These are phyloP conservation scores for Labrus mixtus DNA, from an alignment of 2,113 vertebrate genomes.

Conservation along the genomic window DNA sequence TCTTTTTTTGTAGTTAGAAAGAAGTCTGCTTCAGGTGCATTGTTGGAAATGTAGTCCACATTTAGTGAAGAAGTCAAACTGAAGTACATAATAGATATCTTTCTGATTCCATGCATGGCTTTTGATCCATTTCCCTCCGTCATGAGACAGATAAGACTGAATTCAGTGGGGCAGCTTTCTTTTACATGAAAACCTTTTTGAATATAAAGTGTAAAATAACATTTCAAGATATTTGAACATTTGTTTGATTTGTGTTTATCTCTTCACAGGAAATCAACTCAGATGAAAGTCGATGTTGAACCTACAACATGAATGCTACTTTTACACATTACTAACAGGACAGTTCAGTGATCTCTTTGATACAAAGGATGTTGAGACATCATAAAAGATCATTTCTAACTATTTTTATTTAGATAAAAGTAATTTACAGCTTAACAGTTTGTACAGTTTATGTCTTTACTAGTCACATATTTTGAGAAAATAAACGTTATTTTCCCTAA, in stretches of 20 bases:
- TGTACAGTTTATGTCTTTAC: not conserved
- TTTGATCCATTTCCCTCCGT: too few species aligned
- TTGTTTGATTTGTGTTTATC: not conserved
- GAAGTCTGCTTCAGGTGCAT: too few species aligned
- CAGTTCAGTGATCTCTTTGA: not conserved
- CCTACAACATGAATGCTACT: not conserved
- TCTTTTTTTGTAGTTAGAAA: too few species aligned
- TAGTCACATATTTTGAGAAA: conserved; percentile 27
- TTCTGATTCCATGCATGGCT: too few species aligned
- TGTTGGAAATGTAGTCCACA: too few species aligned
- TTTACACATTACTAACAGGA: not conserved
- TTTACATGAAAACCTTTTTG: too few species aligned
- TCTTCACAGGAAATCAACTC: conserved; percentile 45
- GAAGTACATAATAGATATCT: too few species aligned
- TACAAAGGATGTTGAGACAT: not conserved
- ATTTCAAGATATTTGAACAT: not conserved
- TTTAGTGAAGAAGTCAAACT: too few species aligned
- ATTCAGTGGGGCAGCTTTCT: too few species aligned
- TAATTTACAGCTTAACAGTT: not conserved
- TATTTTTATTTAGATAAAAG: not conserved
- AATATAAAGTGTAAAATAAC: too few species aligned
- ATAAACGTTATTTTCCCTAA: conserved; percentile 28
- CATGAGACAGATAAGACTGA: too few species aligned
- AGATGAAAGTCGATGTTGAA: conserved; percentile 33
- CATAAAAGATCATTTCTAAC: not conserved